Percentiles rank a stretch among this genome's conserved stretches.
These are phyloP conservation scores for Capromys pilorides DNA, from an alignment of 2,797 vertebrate genomes.

Conservation along the genomic window DNA sequence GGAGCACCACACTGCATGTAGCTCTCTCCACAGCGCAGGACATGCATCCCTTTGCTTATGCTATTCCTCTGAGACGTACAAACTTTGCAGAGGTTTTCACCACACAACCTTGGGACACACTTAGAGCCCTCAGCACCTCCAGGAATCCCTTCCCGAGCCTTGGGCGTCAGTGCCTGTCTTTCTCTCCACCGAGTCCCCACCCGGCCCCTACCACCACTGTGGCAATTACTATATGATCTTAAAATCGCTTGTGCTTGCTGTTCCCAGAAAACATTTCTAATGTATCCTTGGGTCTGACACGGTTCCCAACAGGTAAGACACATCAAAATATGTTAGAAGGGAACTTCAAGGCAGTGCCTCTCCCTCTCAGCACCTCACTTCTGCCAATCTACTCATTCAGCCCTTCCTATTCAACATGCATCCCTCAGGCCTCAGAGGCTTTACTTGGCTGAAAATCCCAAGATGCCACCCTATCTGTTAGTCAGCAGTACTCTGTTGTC, in stretches of 20 bases:
- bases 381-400: not conserved
- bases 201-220: not conserved
- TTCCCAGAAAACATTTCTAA: not conserved
- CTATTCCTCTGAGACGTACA: not conserved
- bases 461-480: not conserved
- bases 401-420: not conserved
- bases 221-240: not conserved
- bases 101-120: no score
- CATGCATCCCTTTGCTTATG: not conserved
- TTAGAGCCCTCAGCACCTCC: not conserved
- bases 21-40: not conserved
- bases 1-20: not conserved
- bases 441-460: not conserved
- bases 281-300: not conserved
- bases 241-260: not conserved
- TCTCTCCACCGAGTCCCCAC: no score
- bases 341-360: not conserved
- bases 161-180: not conserved
- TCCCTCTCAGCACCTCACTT: not conserved
- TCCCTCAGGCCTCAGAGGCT: not conserved
- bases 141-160: not conserved
- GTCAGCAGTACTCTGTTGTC: not conserved
- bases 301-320: not conserved
- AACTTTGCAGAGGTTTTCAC: not conserved
- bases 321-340: not conserved